Conservation (phyloP, 2,888 invertebrate species). For the Noctua comes region DNA sequence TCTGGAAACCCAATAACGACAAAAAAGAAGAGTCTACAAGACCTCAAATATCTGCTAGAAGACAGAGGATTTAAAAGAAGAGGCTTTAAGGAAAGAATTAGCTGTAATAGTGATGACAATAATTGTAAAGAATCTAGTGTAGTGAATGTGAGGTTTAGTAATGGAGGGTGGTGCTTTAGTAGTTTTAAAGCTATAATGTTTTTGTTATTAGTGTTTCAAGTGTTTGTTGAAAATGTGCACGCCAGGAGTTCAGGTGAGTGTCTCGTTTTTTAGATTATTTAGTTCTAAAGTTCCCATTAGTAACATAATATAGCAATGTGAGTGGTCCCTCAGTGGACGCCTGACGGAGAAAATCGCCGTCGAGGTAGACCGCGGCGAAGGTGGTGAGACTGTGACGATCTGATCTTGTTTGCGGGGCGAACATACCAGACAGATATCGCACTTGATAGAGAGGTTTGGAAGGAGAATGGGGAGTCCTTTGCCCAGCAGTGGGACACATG, state of each 20-base stretch:
- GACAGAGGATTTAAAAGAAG: slow-evolving; percentile 83
- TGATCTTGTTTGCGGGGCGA: no score
- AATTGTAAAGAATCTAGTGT: slow-evolving; percentile 75
- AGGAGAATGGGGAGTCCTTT: no score
- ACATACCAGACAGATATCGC: no score
- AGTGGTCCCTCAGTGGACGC: no score
- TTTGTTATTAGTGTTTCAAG: slow-evolving; percentile 80
- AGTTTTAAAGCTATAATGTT: slow-evolving; percentile 85
- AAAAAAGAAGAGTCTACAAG: slow-evolving; percentile 81
- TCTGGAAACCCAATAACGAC: slow-evolving; percentile 81
- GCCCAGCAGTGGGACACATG: no score
- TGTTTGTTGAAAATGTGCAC: slow-evolving; percentile 80
- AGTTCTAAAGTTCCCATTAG: background rate
- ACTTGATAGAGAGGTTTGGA: no score
- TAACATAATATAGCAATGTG: background rate
- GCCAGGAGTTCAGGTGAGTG: slow-evolving; percentile 88
- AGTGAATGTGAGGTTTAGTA: slow-evolving; percentile 74
- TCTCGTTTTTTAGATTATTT: background rate
- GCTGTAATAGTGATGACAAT: slow-evolving; percentile 82
- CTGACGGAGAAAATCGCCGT: no score
- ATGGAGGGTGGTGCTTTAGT: slow-evolving; percentile 82
- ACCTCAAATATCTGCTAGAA: slow-evolving; percentile 86
- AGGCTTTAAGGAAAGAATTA: slow-evolving; percentile 73
- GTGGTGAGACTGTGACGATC: no score
- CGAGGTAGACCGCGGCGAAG: no score